phyloP scores from a whole-genome alignment of 2,888 invertebrate species.

The Plebejus melissa region DNA sequence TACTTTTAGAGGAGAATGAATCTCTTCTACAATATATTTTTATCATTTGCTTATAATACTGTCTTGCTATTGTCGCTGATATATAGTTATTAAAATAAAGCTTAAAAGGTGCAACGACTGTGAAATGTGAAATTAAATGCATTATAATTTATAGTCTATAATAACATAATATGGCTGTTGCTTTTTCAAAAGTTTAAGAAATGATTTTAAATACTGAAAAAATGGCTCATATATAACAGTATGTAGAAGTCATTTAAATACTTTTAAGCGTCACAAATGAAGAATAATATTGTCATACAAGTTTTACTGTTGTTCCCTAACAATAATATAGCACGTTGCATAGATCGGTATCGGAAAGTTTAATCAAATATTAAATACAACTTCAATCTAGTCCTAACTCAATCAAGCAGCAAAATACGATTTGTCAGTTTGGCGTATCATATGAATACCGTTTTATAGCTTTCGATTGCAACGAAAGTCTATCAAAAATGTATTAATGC shows the following conservation, averaged over 20 bases:
- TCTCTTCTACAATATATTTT: background rate
- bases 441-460: too few relatives aligned
- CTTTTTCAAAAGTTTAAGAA: background rate
- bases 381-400: too few relatives aligned
- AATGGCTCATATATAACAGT: background rate
- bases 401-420: too few relatives aligned
- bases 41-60: background rate
- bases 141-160: background rate
- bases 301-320: background rate
- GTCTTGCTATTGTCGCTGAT: constrained; percentile 1
- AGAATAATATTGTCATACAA: background rate
- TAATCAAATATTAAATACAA: too few relatives aligned
- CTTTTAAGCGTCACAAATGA: background rate
- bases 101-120: background rate
- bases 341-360: background rate
- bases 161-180: too few relatives aligned
- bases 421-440: too few relatives aligned
- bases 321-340: background rate
- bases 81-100: background rate
- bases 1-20: too few relatives aligned
- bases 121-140: background rate
- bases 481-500: too few relatives aligned
- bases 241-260: background rate
- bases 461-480: too few relatives aligned
- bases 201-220: background rate